A percentile compares a stretch with the other conserved stretches of the same genome.
phyloP scores from a whole-genome alignment of 2,888 invertebrate genomes.

The Spilarctia lutea region DNA sequence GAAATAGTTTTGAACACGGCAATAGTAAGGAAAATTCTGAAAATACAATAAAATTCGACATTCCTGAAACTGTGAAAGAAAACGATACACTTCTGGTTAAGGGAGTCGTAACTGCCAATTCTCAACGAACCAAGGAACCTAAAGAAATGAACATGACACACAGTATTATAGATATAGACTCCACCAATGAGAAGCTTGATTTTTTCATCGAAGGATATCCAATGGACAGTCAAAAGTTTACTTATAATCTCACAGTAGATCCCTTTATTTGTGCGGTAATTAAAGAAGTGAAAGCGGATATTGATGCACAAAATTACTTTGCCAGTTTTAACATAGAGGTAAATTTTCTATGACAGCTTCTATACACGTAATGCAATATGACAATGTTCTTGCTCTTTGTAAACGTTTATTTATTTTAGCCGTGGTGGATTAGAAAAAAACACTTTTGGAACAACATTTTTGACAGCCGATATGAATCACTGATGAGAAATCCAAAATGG shows the following conservation, averaged over 20 bases:
- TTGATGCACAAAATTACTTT: constrained; percentile 70
- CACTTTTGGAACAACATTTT: constrained; percentile 75
- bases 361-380: not conserved
- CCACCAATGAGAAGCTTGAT: constrained; percentile 62
- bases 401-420: constrained; percentile 55
- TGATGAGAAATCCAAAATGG: constrained; percentile 78
- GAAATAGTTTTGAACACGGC: constrained; percentile 51
- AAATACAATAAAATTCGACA: constrained; percentile 53
- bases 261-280: constrained; percentile 59
- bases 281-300: constrained; percentile 59
- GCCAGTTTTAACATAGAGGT: constrained; percentile 74
- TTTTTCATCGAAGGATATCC: constrained; percentile 64
- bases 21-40: constrained; percentile 50
- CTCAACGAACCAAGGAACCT: constrained; percentile 5
- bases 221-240: constrained; percentile 47
- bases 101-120: constrained; percentile 53
- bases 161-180: constrained; percentile 42
- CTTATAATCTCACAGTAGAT: constrained; percentile 56
- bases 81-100: constrained; percentile 55
- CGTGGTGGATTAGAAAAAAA: constrained; percentile 66
- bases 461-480: constrained; percentile 74
- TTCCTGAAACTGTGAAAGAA: constrained; percentile 28
- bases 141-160: constrained; percentile 13
- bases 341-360: constrained; percentile 24
- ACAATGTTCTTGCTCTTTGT: not conserved